Evolutionary conservation across 2,888 invertebrate species (phyloP).

Genomic region (Drosophila lacicola): DNA sequence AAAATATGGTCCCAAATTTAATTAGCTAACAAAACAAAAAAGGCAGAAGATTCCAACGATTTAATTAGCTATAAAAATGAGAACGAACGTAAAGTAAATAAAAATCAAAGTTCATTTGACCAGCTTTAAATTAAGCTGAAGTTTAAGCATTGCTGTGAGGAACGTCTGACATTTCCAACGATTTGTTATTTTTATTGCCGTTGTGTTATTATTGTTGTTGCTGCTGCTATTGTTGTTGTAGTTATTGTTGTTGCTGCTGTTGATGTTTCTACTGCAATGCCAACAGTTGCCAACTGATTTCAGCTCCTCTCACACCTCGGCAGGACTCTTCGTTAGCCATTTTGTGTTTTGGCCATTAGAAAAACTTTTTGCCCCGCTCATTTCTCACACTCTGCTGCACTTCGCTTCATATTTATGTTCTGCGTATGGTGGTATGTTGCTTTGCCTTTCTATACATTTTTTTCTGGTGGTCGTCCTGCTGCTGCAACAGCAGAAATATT

Average conservation of each 20-base stretch:
- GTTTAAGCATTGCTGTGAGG: neutral
- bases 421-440: conserved; percentile 7
- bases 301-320: conserved; percentile 1
- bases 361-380: conserved; percentile 34
- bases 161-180: conserved; percentile 2
- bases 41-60: too few relatives aligned
- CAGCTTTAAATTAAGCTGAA: conserved; percentile 3
- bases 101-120: neutral
- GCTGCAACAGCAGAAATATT: conserved; percentile 51
- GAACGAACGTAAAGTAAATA: neutral
- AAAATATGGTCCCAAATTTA: neutral
- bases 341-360: conserved; percentile 44
- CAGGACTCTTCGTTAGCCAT: conserved; percentile 43
- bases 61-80: neutral
- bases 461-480: conserved; percentile 7
- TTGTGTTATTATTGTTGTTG: neutral
- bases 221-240: neutral
- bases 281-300: conserved; percentile 26
- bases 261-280: neutral
- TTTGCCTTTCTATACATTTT: conserved; percentile 10
- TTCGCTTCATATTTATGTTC: conserved; percentile 24
- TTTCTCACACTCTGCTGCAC: conserved; percentile 35
- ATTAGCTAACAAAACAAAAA: neutral
- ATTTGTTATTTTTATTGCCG: conserved; percentile 11
- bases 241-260: neutral